Base-by-base conservation (phyloP, 2,888 invertebrate genomes). In the Sepioteuthis lessoniana region DNA sequence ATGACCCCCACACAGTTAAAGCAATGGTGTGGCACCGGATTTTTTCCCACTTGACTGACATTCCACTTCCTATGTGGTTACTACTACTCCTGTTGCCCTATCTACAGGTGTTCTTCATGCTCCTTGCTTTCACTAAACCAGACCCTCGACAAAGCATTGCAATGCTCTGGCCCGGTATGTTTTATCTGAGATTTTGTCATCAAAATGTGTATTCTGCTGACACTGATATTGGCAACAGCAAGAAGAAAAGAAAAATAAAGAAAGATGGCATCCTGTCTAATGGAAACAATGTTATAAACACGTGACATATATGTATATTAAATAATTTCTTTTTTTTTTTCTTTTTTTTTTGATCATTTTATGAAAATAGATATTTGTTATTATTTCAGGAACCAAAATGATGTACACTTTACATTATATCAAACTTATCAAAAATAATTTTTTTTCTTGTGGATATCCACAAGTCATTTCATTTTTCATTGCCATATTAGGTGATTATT, bases 81-180 rank as follows among this genome's bases (percentile, higher is more conserved):
- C 92, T 96, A 16, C 46, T 96, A 21, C 95, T 96, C 35, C 94
- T 96, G 28, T 92, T 96, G 47, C 96, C 96, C 93, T 97, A 97
- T 94, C 94, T 97, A 8, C 96, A 96, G 94, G 95, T 96, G 35
- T 97, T 97, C 94, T 96, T 96, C 60, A 95, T 96, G 95, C 95
- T 97, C 37, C 94, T 97, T n/a, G 97, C 97, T 0, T 97, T 96
- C 94, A 97, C 97, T 16, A 95, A 96, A 46, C 94, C 96, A 38
- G 96, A 96, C 91, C 97, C 97, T 42, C 95, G 95, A 94, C 94
- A 96, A 46, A 96, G 96, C 93, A 91, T 96, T 35, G 96, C 97
- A 13, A 96, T 96, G 94, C 95, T 95, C 42, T 97, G 97, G 97
- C 97, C 97, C n/a, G 95, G 96, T 19, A 94, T 95, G 46, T 55